Conservation (phyloP, 2,888 invertebrate species). For the Hemicrepidius hirtus region DNA sequence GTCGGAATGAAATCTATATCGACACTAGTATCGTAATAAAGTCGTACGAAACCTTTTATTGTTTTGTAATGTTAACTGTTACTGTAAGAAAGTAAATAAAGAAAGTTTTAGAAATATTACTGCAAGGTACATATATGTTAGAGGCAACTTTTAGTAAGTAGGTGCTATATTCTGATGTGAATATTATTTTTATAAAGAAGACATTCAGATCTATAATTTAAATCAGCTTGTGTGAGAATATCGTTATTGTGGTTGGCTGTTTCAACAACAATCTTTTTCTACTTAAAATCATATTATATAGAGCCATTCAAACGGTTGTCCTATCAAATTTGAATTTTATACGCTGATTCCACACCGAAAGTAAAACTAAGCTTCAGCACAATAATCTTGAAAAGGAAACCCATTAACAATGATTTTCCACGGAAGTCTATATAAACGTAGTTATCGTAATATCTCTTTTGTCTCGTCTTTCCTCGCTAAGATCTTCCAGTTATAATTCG, state of each 20-base stretch:
- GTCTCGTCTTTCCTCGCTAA: slow-evolving; percentile 9
- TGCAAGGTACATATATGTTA: too few relatives aligned
- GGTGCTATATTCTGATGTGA: too few relatives aligned
- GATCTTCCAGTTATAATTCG: background rate
- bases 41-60: too few relatives aligned
- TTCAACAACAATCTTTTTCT: background rate
- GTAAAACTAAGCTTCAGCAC: slow-evolving; percentile 17
- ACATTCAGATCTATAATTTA: too few relatives aligned
- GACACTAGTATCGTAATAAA: too few relatives aligned
- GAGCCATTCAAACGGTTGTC: background rate
- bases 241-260: background rate
- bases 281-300: slow-evolving; percentile 10
- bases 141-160: too few relatives aligned
- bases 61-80: too few relatives aligned
- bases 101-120: too few relatives aligned
- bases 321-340: slow-evolving; percentile 16
- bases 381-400: slow-evolving; percentile 28
- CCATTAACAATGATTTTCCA: slow-evolving; percentile 34
- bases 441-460: slow-evolving; percentile 33
- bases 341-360: slow-evolving; percentile 2
- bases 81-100: too few relatives aligned
- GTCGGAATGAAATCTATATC: too few relatives aligned
- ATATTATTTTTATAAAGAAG: too few relatives aligned
- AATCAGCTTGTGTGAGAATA: too few relatives aligned
- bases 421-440: slow-evolving; percentile 34